Conservation (phyloP, 2,113 vertebrate genomes). For the Anthoscopus minutus region DNA sequence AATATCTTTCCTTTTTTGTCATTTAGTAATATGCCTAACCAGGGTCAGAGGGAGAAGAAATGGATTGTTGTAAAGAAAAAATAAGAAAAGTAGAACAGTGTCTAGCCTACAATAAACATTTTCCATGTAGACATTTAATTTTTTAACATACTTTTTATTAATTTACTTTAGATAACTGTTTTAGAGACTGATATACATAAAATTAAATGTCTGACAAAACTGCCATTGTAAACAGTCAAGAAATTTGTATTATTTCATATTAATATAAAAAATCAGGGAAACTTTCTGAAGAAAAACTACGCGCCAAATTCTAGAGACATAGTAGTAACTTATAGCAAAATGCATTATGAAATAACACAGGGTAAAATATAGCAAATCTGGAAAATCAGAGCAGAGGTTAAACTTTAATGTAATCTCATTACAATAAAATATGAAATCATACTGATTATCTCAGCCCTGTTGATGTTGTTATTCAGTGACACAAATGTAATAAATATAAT, state of each 20-base stretch:
- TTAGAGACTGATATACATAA: background rate
- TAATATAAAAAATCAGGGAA: background rate
- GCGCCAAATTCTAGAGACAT: background rate
- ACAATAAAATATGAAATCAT: slow-evolving; percentile 23
- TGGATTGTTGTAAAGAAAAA: background rate
- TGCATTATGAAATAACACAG: background rate
- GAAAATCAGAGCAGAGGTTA: background rate
- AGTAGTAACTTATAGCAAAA: background rate
- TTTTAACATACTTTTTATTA: background rate
- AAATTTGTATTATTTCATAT: background rate
- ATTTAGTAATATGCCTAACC: background rate
- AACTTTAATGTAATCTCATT: background rate
- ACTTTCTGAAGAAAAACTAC: background rate
- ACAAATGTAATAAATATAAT: slow-evolving; percentile 9
- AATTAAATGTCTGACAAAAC: background rate
- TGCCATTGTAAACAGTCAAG: background rate
- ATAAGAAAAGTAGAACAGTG: background rate
- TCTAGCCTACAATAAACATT: background rate
- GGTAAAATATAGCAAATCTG: background rate
- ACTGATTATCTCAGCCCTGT: background rate
- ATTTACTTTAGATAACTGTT: background rate
- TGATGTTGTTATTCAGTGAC: background rate
- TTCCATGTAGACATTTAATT: background rate
- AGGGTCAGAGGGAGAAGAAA: fast-evolving
- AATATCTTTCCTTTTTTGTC: background rate